Percentiles rank a stretch among this genome's conserved stretches.
These are phyloP conservation scores for Chloroceryle aenea DNA, from an alignment of 2,113 vertebrate genomes.

Conservation along the genomic window DNA sequence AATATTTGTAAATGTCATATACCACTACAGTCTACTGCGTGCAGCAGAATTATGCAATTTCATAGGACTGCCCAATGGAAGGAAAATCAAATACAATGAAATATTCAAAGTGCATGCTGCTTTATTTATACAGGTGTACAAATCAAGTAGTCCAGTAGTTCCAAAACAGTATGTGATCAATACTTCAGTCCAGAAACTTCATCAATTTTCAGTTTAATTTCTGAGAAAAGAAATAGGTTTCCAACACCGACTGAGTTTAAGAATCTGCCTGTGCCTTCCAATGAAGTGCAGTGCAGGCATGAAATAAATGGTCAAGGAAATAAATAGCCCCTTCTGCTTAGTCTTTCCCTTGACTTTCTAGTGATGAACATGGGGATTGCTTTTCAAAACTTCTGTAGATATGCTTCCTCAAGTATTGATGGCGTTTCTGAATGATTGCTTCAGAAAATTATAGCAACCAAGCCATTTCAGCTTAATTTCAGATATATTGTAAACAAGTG, in stretches of 20 bases:
- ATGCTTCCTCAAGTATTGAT: not conserved
- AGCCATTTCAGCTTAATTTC: not conserved
- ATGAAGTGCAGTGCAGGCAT: not conserved
- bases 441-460: not conserved
- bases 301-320: not conserved
- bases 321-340: not conserved
- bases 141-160: not conserved
- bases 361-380: not conserved
- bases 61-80: not conserved
- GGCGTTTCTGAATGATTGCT: not conserved
- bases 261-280: not conserved
- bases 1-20: not conserved
- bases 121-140: not conserved
- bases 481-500: not conserved
- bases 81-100: conserved; percentile 9
- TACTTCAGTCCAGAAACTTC: not conserved
- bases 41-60: not conserved
- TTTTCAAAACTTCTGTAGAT: not conserved
- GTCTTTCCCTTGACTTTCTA: not conserved
- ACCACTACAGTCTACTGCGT: not conserved
- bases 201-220: not conserved
- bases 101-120: not conserved
- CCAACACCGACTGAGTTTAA: not conserved
- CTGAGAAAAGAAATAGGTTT: not conserved
- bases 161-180: not conserved